Base-by-base conservation (phyloP, 1,140 invertebrate genomes). In the Musca vetustissima region DNA sequence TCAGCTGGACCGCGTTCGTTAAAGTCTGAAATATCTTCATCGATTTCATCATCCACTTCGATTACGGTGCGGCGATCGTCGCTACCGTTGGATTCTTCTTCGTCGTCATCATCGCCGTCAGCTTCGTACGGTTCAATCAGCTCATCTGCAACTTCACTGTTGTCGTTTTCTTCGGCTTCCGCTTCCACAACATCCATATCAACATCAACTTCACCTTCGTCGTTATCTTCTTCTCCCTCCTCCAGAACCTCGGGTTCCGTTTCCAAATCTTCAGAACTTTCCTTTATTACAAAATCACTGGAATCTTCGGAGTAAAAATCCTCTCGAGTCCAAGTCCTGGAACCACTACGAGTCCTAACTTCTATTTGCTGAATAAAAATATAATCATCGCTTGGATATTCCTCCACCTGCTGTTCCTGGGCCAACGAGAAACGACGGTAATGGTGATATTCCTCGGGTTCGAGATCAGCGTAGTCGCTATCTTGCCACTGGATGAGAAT, bases 361-460 rank as follows among this genome's bases (percentile, higher is more conserved):
- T 81, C 79, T 15, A 81, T 73, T 50, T 81, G 75, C 0, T 79
- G 77, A 15, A 81, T 75, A 43, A 73, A 81, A 9, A 81, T 73
- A 21, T 68, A 81, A 17, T 81, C 79, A 65, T 81, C 78, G 28
- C 67, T 78, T 0, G 79, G 79, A 69, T 81, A 81, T 49, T 80
- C 75, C 69, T 81, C 79, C 2, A 77, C 73, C 0, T 75, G 77
- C 21, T 78, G 72, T 64, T 81, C 79, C 68, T 81, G 79, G 9
- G 76, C 73, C 22, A 81, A 61, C 0, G 79, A 81, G 17, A 75
- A 81, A 32, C 79, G 74, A 0, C 79, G 68, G 48, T 74, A 81
- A 32, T 81, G 79, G 70, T 81, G 79, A 68, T 81, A 81, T 19
- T 81, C 79, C 19, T 81, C 79, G 0, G 77, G 78, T 9, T 81